These are phyloP conservation scores for Ia io DNA, from an alignment of 2,113 vertebrate genomes.

Conservation along the genomic window DNA sequence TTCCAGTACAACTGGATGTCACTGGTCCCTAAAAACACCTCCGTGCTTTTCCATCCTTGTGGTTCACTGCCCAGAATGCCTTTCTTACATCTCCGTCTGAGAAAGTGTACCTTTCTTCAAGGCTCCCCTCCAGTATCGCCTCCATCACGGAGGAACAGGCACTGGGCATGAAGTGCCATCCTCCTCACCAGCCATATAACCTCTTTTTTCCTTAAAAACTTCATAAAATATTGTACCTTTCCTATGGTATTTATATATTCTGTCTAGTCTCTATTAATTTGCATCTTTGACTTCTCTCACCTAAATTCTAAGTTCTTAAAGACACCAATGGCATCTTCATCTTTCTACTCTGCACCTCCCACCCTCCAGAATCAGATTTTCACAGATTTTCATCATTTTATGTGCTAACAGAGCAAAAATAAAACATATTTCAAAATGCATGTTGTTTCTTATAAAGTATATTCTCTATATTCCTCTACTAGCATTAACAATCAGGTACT, in stretches of 20 bases:
- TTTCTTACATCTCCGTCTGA: background rate
- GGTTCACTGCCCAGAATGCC: background rate
- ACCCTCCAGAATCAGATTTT: constrained; percentile 29
- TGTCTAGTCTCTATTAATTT: background rate
- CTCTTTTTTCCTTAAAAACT: background rate
- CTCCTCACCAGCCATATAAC: background rate
- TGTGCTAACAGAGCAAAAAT: background rate
- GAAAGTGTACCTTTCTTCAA: background rate
- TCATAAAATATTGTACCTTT: background rate
- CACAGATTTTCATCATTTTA: background rate
- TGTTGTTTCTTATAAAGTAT: background rate
- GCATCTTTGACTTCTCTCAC: background rate
- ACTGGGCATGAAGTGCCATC: background rate
- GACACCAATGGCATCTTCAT: background rate
- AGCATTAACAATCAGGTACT: constrained; percentile 16
- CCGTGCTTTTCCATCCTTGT: background rate
- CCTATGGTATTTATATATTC: background rate
- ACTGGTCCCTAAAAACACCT: background rate
- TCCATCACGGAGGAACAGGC: background rate
- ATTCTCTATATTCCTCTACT: background rate
- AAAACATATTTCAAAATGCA: background rate
- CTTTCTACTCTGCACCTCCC: background rate
- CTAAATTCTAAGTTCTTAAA: background rate
- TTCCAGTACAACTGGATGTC: background rate
- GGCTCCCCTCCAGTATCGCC: background rate